Conservation (phyloP, 2,113 vertebrate genomes). For the Rhinoptilus africanus region DNA sequence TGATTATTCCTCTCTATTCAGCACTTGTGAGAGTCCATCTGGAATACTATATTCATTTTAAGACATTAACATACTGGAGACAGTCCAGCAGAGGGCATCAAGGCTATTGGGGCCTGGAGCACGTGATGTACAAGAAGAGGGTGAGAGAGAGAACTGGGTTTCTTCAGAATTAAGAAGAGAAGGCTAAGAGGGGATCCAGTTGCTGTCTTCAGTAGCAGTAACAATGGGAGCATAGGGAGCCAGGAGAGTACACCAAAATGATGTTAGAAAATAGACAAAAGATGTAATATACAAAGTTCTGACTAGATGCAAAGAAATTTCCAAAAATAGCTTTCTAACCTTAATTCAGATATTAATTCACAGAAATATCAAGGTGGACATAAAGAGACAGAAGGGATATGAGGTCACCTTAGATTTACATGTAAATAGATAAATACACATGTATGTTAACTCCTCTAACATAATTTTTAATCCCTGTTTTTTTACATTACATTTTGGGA, state of each 20-base stretch:
- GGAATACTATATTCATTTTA: neutral
- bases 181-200: neutral
- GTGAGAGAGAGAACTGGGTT: neutral
- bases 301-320: neutral
- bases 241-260: neutral
- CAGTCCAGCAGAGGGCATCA: neutral
- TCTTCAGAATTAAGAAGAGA: neutral
- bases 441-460: neutral
- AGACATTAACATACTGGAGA: neutral
- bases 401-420: neutral
- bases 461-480: neutral
- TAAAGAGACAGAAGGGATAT: neutral
- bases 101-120: neutral
- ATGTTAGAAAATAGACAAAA: neutral
- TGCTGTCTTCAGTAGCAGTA: neutral
- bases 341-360: neutral
- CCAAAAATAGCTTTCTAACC: neutral
- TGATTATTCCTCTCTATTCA: neutral
- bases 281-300: neutral
- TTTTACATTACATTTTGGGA: neutral
- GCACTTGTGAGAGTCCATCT: neutral
- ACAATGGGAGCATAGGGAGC: neutral
- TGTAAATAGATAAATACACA: neutral
- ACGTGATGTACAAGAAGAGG: neutral
- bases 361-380: neutral